phyloP scores from a whole-genome alignment of 2,797 vertebrate species.

The Myotis findleyi region DNA sequence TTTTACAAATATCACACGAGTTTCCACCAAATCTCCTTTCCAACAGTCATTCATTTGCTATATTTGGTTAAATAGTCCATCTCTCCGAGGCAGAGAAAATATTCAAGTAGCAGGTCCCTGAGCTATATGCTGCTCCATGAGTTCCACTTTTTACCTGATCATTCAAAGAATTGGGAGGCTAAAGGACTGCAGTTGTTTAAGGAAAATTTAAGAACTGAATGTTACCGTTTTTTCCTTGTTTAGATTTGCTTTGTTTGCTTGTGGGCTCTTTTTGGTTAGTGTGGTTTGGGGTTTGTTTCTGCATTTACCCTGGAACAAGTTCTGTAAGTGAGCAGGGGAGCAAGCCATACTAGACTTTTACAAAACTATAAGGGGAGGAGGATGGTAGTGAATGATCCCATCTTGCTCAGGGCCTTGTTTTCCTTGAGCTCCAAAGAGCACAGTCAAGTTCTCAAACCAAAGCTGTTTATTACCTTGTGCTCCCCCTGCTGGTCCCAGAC shows the following conservation, averaged over 20 bases:
- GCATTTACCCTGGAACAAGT: background rate
- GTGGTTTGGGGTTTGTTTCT: slow-evolving; percentile 32
- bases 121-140: slow-evolving; percentile 10
- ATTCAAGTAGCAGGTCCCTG: slow-evolving; percentile 44
- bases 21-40: background rate
- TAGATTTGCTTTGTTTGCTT: slow-evolving; percentile 42
- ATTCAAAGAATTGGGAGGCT: background rate
- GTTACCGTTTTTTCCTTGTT: background rate
- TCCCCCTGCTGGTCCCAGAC: slow-evolving; percentile 73
- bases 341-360: background rate
- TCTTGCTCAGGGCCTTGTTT: background rate
- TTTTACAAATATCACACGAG: background rate
- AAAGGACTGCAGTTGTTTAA: slow-evolving; percentile 8
- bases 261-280: background rate
- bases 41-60: slow-evolving; percentile 14
- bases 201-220: slow-evolving; percentile 20
- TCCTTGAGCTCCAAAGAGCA: background rate
- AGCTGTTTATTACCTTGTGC: slow-evolving; percentile 74
- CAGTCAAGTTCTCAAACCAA: slow-evolving; percentile 43
- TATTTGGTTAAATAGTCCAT: slow-evolving; percentile 47
- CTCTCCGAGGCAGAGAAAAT: slow-evolving; percentile 41
- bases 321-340: background rate
- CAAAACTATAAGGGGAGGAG: background rate
- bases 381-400: background rate
- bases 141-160: background rate